These are phyloP conservation scores for Trididemnum miniatum DNA, from an alignment of 23 tunicate genomes.

Conservation along the genomic window DNA sequence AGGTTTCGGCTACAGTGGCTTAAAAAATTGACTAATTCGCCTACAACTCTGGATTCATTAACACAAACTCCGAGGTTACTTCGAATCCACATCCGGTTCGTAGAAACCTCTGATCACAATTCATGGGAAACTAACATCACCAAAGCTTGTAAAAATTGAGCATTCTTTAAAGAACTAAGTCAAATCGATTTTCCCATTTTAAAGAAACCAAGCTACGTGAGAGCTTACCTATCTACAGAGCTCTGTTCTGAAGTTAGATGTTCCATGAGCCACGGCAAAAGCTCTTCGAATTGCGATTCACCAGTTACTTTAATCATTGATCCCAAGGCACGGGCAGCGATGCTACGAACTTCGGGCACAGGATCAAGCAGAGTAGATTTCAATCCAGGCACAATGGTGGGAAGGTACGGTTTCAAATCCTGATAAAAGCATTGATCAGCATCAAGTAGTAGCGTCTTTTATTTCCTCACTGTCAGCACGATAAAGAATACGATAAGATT, in stretches of 20 bases:
- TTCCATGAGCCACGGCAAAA: slow-evolving; percentile 92
- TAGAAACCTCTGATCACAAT: no score
- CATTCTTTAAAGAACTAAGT: neutral
- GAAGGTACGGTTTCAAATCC: slow-evolving; percentile 92
- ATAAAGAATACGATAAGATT: no score
- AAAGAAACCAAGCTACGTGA: no score
- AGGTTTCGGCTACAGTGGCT: no score
- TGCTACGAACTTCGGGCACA: slow-evolving; percentile 87
- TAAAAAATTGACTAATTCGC: no score
- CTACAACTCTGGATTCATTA: no score
- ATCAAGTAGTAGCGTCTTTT: no score
- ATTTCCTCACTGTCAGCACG: no score
- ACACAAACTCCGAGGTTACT: no score
- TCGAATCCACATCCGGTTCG: no score
- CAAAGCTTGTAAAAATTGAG: no score
- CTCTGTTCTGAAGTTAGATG: slow-evolving; percentile 77
- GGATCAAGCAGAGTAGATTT: slow-evolving; percentile 90
- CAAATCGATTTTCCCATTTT: neutral
- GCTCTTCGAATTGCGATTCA: slow-evolving; percentile 73
- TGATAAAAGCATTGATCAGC: slow-evolving; percentile 12
- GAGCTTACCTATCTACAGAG: slow-evolving; percentile 92
- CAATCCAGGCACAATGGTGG: slow-evolving; percentile 82
- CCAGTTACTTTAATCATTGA: slow-evolving; percentile 86
- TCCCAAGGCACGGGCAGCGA: slow-evolving; percentile 93
- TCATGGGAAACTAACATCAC: no score